phyloP scores from a whole-genome alignment of 2,113 vertebrate genomes.

The Spea bombifrons region DNA sequence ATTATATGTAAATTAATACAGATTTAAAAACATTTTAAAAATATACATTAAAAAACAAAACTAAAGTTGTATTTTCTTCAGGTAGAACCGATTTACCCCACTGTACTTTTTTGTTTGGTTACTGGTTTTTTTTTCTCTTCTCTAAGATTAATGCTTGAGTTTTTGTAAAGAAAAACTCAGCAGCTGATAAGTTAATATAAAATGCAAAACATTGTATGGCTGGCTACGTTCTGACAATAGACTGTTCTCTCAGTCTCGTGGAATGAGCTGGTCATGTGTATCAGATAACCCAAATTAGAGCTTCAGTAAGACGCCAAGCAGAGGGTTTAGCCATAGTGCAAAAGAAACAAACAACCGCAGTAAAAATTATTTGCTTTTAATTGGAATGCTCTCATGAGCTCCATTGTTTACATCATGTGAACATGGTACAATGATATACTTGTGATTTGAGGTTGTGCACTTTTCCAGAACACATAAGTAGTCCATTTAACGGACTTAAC shows the following conservation, averaged over 20 bases:
- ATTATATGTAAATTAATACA: too few relatives aligned
- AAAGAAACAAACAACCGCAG: constrained; percentile 19
- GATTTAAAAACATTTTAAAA: too few relatives aligned
- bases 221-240: constrained; percentile 32
- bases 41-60: too few relatives aligned
- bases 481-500: too few relatives aligned
- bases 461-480: too few relatives aligned
- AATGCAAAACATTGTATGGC: constrained; percentile 20
- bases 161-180: not conserved
- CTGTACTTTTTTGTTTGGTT: not conserved
- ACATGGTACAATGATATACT: too few relatives aligned
- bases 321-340: constrained; percentile 12
- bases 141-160: not conserved
- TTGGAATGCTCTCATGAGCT: too few relatives aligned
- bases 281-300: constrained; percentile 47
- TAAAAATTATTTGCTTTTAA: too few relatives aligned
- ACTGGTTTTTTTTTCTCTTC: not conserved
- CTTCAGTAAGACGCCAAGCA: constrained; percentile 31
- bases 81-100: not conserved
- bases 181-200: constrained; percentile 14
- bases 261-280: constrained; percentile 41
- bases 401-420: too few relatives aligned
- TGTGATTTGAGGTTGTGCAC: too few relatives aligned
- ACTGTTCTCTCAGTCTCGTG: constrained; percentile 31
- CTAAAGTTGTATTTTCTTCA: too few relatives aligned